These are phyloP conservation scores for Epinephelus moara DNA, from an alignment of 2,113 vertebrate species.

Conservation along the genomic window DNA sequence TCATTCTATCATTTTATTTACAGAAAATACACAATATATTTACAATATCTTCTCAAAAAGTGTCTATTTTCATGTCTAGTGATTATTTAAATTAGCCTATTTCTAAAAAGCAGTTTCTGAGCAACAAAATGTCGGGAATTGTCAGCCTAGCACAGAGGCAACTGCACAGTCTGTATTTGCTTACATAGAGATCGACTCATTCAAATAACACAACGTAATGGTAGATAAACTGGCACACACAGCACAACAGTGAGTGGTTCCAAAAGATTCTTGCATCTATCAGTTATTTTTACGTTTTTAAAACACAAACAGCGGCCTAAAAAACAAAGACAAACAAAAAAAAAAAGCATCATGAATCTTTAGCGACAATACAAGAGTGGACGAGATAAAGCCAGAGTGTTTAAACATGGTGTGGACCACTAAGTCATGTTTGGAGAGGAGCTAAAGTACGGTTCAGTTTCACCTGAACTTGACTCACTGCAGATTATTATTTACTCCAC, in stretches of 20 bases:
- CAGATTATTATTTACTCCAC: constrained; percentile 40
- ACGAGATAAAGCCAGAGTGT: constrained; percentile 42
- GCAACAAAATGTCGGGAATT: constrained; percentile 22
- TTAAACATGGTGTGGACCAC: constrained; percentile 34
- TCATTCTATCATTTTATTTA: constrained; percentile 74
- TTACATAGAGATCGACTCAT: constrained; percentile 25
- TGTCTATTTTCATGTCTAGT: constrained; percentile 32
- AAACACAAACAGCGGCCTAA: constrained; percentile 31
- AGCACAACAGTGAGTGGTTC: constrained; percentile 59
- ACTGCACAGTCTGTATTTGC: constrained; percentile 39
- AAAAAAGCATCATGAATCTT: constrained; percentile 30
- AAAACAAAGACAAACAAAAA: constrained; percentile 31
- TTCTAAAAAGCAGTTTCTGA: constrained; percentile 49
- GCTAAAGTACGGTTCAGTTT: constrained; percentile 53
- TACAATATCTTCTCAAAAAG: constrained; percentile 64
- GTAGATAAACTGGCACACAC: constrained; percentile 41
- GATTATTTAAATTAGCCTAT: constrained; percentile 64
- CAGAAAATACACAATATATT: constrained; percentile 79
- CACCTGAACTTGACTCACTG: constrained; percentile 24
- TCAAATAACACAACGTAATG: constrained; percentile 36
- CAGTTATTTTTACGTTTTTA: neutral
- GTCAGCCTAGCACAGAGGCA: constrained; percentile 21
- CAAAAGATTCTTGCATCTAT: constrained; percentile 37
- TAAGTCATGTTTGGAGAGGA: constrained; percentile 26
- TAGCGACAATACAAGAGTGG: constrained; percentile 38